These are phyloP conservation scores for Bedellia somnulentella DNA, from an alignment of 2,888 invertebrate species.

Conservation along the genomic window DNA sequence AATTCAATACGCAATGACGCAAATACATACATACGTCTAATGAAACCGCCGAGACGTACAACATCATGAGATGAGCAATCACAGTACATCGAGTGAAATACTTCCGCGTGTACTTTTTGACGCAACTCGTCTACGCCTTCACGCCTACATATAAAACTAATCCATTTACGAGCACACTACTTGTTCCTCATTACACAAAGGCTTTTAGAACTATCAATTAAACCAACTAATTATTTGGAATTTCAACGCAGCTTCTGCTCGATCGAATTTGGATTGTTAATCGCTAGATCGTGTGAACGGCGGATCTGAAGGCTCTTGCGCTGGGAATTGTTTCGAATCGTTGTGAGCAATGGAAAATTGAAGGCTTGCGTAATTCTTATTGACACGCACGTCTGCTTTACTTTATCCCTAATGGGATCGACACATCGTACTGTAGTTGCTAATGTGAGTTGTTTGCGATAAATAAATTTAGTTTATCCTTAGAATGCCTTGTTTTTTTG, in stretches of 20 bases:
- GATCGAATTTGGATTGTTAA: slow-evolving; percentile 2
- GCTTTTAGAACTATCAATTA: not conserved
- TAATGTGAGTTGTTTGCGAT: too few relatives aligned
- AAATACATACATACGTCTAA: too few relatives aligned
- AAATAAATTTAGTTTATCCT: too few relatives aligned
- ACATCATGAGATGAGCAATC: slow-evolving; percentile 1
- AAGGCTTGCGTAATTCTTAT: too few relatives aligned
- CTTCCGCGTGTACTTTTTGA: slow-evolving; percentile 10
- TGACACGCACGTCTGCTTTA: too few relatives aligned
- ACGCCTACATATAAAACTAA: slow-evolving; percentile 3
- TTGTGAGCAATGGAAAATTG: slow-evolving; percentile 46
- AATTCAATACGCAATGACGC: not conserved
- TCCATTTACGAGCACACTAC: slow-evolving; percentile 1
- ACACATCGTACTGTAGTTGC: too few relatives aligned
- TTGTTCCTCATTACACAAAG: slow-evolving; percentile 1
- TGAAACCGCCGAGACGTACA: too few relatives aligned
- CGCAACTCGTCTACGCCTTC: slow-evolving; percentile 4
- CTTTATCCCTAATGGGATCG: too few relatives aligned
- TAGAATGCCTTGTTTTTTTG: too few relatives aligned
- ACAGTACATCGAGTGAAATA: not conserved
- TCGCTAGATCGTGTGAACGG: slow-evolving; percentile 44
- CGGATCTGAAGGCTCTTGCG: too few relatives aligned
- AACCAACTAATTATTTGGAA: not conserved
- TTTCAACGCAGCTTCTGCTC: slow-evolving; percentile 1
- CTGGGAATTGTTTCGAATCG: too few relatives aligned